Percentiles rank a stretch among this genome's conserved stretches.
phyloP scores from a whole-genome alignment of 2,113 vertebrate genomes.

The Tamias sibiricus region DNA sequence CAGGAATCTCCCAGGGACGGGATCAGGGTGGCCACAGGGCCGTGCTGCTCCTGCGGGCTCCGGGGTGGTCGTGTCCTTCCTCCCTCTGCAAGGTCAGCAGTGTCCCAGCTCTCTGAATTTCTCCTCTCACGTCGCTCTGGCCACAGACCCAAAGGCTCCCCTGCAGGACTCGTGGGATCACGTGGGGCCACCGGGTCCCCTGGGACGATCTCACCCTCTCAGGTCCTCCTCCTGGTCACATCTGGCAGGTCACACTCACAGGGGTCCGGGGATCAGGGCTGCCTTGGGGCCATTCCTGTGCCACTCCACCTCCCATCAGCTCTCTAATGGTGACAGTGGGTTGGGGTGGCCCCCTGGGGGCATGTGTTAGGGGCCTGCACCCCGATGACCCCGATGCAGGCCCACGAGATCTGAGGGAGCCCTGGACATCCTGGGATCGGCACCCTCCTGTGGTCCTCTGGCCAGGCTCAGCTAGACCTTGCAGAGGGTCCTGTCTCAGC shows the following conservation, averaged over 20 bases:
- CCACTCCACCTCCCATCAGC: rapidly evolving
- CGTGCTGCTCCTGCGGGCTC: rapidly evolving
- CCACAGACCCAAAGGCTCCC: neutral
- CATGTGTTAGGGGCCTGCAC: rapidly evolving
- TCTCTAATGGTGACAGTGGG: neutral
- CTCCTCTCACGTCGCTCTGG: neutral
- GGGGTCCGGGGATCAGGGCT: rapidly evolving
- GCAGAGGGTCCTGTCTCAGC: no score
- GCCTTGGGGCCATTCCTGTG: neutral
- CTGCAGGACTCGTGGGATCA: neutral
- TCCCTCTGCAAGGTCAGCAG: rapidly evolving
- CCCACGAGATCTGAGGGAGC: rapidly evolving
- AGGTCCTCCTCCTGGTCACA: neutral
- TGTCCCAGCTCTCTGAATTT: neutral
- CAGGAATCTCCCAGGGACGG: rapidly evolving
- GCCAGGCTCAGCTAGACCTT: rapidly evolving
- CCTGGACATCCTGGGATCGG: neutral
- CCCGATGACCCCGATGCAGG: neutral
- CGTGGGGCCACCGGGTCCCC: neutral
- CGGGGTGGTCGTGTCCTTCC: neutral
- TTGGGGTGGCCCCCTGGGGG: neutral
- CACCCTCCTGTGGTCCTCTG: neutral
- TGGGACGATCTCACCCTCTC: neutral
- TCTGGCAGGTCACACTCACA: rapidly evolving
- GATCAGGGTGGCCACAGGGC: rapidly evolving